Evolutionary conservation across 1,140 invertebrate species (phyloP), one percentile per base, ranked within the genome.

Genomic region (Lepidurus apus): DNA sequence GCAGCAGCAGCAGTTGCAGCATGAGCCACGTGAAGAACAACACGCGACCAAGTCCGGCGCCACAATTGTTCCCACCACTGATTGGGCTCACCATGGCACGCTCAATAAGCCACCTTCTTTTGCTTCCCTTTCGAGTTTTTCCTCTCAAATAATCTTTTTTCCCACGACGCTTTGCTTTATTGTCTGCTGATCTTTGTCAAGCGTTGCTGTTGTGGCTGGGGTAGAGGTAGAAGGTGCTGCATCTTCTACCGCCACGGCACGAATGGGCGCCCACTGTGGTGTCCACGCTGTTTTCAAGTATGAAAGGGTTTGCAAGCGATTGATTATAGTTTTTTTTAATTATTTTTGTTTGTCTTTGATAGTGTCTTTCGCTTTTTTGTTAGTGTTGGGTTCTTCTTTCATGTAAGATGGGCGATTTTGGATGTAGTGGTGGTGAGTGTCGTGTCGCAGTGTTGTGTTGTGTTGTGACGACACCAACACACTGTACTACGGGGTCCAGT

Each of bases 51-150:
- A 65, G 53, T 21, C 53, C 21, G 53, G n/a, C 53, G 21, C 53
- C 53, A 21, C 53, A 65, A 65, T 65, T 65, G 53, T 65, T 65
- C 53, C 53, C 53, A 65, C 53, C 53, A 65, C 53, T 65, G 53
- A 65, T 65, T 65, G 53, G 53, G 53, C 53, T 65, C 53, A 65
- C 53, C 53, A 65, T 65, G 53, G 53, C 53, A 65, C 53, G 53
- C 53, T 65, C 21, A 65, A 65, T n/a, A 7, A 65, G 4, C 53
- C 53, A 65, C 53, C 53, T 65, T 65, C 21, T 65, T n/a, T 65
- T 65, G 8, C 53, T 17, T 47, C 17, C 17, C 45, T 17, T 47
- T 65, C 0, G 13, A 65, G 53, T 65, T 65, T 65, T 65, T 65
- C 21, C 21, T 65, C 13, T 9, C 53, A 21, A 65, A 21, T 65